phyloP scores from a whole-genome alignment of 2,113 vertebrate genomes.

The Datnioides undecimradiatus region DNA sequence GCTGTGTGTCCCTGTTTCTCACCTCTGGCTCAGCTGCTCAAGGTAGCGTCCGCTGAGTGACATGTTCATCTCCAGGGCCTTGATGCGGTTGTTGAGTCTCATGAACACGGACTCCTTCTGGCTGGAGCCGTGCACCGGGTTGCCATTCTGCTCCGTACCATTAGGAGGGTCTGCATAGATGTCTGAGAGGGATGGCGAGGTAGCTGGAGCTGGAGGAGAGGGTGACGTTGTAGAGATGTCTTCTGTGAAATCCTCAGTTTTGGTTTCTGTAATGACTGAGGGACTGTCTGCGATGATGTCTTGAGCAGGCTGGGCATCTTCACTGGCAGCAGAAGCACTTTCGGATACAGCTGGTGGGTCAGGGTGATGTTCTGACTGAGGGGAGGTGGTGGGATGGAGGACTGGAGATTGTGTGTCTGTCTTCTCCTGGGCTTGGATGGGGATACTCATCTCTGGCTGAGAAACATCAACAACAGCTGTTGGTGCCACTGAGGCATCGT shows the following conservation, averaged over 20 bases:
- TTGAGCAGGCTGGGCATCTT: constrained; percentile 67
- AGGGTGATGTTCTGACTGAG: constrained; percentile 66
- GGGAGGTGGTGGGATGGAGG: constrained; percentile 63
- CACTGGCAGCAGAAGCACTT: constrained; percentile 37
- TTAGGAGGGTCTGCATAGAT: constrained; percentile 94
- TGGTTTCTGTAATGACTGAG: constrained; percentile 70
- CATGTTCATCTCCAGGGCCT: constrained; percentile 98
- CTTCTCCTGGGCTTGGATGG: constrained; percentile 27
- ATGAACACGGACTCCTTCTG: constrained; percentile 99
- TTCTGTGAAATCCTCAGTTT: constrained; percentile 84
- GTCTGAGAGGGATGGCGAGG: constrained; percentile 84
- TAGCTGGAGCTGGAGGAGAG: neutral
- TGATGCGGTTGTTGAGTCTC: constrained; percentile 98
- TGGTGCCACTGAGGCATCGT: neutral
- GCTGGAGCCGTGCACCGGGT: constrained; percentile 90
- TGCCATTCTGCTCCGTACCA: constrained; percentile 90
- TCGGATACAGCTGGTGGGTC: constrained; percentile 55
- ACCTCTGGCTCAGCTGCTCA: constrained; percentile 99
- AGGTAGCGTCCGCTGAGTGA: constrained; percentile 97
- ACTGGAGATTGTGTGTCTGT: constrained; percentile 35
- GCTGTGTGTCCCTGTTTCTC: neutral
- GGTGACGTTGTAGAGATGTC: constrained; percentile 83
- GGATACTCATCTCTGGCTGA: constrained; percentile 14
- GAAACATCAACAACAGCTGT: constrained; percentile 1
- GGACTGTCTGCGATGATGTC: constrained; percentile 45